Base-by-base conservation (phyloP, 2,113 vertebrate genomes). In the Colaptes auratus region DNA sequence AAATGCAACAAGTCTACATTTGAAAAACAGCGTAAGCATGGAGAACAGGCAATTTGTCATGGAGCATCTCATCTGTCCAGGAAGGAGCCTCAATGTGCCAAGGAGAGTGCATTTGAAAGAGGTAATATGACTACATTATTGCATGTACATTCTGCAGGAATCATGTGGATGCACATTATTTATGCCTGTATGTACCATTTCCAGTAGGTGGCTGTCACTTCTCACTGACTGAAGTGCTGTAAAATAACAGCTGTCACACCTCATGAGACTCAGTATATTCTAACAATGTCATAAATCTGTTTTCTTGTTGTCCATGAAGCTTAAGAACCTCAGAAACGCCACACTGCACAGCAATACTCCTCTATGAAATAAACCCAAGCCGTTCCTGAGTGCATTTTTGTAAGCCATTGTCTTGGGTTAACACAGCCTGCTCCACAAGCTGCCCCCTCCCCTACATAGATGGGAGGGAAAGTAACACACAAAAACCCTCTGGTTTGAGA, bases 221-320 rank as follows among this genome's bases (percentile, higher is more conserved):
- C 82, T 72, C 77, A 76, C 46, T 92, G 93, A 46, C 87, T 95
- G 96, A 97, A 96, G 77, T 86, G 71, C 92, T 91, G 53, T 94
- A 90, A 97, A 96, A 90, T 97, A 97, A 90, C 92, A 97, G 94
- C 96, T 97, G 96, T 94, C 96, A 93, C 93, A 89, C 61, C 52
- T 94, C 82, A 30, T 63, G 90, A 92, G 86, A 97, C 81, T 90
- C 69, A 94, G 78, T 85, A 84, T 73, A 28, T 86, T 92, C 63
- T 85, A 93, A 50, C 35, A 72, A 30, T 85, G 69, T 55, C 33
- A 36, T 93, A 92, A 95, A 94, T 96, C 87, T 85, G 65, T 91
- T 97, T 95, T 74, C 65, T 79, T 89, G 65, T 89, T 83, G 75
- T 82, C 74, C 42, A 1, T 31, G 46, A 85, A 92, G 77, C 56